phyloP scores from a whole-genome alignment of 2,888 invertebrate genomes.

The Tipula lateralis region DNA sequence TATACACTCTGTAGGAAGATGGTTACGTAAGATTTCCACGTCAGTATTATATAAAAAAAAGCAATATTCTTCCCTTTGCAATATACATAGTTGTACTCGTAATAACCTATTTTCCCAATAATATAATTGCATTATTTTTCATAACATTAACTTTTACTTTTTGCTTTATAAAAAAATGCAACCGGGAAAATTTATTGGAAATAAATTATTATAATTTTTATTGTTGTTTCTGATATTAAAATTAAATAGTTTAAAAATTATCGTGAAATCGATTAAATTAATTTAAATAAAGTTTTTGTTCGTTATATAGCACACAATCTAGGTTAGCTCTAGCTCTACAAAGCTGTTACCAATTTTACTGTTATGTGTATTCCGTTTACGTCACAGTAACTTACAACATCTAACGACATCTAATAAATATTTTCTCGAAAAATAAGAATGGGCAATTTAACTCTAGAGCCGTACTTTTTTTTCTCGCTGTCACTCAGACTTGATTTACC shows the following conservation, averaged over 20 bases:
- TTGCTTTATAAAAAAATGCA: neutral
- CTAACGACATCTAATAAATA: too few species aligned
- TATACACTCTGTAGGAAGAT: neutral
- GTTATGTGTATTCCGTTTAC: too few species aligned
- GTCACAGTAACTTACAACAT: too few species aligned
- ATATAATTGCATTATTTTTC: neutral
- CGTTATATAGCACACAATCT: too few species aligned
- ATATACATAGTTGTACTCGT: neutral
- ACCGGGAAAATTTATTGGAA: neutral
- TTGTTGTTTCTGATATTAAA: neutral
- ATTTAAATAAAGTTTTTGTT: neutral
- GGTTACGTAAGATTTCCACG: neutral
- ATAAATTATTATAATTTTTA: neutral
- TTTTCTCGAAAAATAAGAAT: too few species aligned
- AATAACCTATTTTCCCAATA: neutral
- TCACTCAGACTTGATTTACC: too few species aligned
- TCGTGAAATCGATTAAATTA: neutral
- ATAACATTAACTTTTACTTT: conserved; percentile 15
- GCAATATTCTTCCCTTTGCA: neutral
- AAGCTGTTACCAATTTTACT: too few species aligned
- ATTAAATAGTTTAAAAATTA: neutral
- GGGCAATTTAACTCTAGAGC: too few species aligned
- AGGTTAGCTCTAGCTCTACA: too few species aligned
- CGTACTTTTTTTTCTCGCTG: too few species aligned
- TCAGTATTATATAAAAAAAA: neutral